Evolutionary conservation across 2,113 vertebrate species (phyloP), one percentile per base, ranked within the genome.

Genomic region (Burhinus bistriatus): DNA sequence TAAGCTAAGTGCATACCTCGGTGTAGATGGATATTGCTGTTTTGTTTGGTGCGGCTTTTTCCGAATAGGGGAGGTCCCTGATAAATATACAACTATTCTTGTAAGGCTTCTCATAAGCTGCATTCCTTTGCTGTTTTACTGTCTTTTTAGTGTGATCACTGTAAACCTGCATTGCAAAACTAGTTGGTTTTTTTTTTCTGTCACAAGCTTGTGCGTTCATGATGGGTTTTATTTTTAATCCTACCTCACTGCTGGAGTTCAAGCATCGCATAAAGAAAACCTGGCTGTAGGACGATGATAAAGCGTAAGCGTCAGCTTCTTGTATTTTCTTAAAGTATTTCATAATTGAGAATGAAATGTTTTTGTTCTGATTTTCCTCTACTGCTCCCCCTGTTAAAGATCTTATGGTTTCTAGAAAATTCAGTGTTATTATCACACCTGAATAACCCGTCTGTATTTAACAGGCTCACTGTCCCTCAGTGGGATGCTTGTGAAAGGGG

Each of bases 201-300:
- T 81, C 49, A 52, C 5, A 6, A 83, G 69, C 70, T 45, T 76
- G 38, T 49, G 45, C 4, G 9, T 54, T 93, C 32, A 3, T 71
- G 55, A 89, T 76, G 77, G 87, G 59, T 73, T 97, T 95, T 91
- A 81, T 75, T 95, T 95, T 94, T 96, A 94, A 96, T 93, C 90
- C 94, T 90, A 49, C 70, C 77, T 95, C 66, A 17, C 90, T 61
- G 42, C 61, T 92, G 83, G 83, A 96, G 85, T 89, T 95, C 34
- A 79, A 87, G 77, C 27, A 2, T 90, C 73, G 30, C 61, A 58
- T 58, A 70, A 96, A 94, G 79, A 81, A 91, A 96, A 65, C 70
- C 59, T 95, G 91, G 76, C 91, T 96, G 91, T 88, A 77, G 94
- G 87, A 91, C 0, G 8, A 29, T 83, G 94, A 95, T 96, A 93